Conservation (phyloP, 2,113 vertebrate species). For the Uria lomvia region DNA sequence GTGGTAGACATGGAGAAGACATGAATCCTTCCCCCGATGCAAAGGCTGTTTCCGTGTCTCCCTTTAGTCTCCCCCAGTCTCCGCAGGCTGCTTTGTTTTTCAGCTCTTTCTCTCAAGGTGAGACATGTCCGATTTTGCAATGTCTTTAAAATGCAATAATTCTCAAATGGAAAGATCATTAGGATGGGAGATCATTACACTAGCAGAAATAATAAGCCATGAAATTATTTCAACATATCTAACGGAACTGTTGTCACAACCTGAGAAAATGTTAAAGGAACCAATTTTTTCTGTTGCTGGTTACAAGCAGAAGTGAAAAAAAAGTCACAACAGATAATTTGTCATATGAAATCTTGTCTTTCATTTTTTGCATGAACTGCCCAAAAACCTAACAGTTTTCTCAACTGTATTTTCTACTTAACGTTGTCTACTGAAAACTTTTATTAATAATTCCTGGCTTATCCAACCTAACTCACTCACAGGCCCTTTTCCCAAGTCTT, state of each 20-base stretch:
- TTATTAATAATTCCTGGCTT: neutral
- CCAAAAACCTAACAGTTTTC: neutral
- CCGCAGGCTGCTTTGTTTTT: fast-evolving
- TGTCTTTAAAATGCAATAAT: neutral
- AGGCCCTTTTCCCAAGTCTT: neutral
- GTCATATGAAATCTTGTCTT: neutral
- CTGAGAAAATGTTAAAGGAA: neutral
- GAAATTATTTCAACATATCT: neutral
- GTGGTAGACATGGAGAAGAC: neutral
- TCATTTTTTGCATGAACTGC: neutral
- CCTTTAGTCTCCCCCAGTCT: neutral
- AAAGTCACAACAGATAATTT: neutral
- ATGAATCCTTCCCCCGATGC: fast-evolving
- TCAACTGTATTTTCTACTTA: neutral
- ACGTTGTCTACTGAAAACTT: neutral
- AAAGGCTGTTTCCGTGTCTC: fast-evolving
- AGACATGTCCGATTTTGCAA: neutral
- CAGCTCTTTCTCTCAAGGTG: neutral
- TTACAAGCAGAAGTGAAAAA: neutral
- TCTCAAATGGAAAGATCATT: neutral
- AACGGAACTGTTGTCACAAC: neutral
- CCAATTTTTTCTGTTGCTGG: neutral
- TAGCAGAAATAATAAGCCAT: neutral
- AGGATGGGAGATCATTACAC: neutral
- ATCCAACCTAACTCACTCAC: neutral